Evolutionary conservation across 2,113 vertebrate genomes (phyloP).

Genomic region (Salvator merianae): DNA sequence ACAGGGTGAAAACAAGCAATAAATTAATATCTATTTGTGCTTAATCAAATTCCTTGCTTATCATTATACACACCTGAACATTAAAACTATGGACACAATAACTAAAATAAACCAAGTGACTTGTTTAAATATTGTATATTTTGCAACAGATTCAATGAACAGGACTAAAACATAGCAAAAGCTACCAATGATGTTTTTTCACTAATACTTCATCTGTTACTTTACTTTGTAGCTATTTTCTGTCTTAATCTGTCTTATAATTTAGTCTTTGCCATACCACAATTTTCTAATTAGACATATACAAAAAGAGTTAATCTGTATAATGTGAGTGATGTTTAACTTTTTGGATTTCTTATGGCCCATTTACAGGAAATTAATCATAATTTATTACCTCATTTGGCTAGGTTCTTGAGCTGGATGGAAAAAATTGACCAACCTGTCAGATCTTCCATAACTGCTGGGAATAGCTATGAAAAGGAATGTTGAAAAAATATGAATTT

Average conservation of each 20-base stretch:
- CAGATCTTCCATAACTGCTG: accelerated
- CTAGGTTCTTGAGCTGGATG: accelerated
- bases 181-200: background rate
- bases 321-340: background rate
- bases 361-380: background rate
- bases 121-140: background rate
- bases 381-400: conserved; percentile 14
- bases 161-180: no score
- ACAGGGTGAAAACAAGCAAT: no score
- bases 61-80: no score
- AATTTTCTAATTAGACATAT: background rate
- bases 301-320: background rate
- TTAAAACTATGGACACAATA: no score
- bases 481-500: background rate
- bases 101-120: no score
- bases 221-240: background rate
- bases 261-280: background rate
- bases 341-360: background rate
- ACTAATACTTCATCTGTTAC: background rate
- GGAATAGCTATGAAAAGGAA: background rate
- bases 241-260: background rate
- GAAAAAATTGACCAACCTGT: background rate
- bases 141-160: background rate
- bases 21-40: no score
- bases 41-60: no score